Evolutionary conservation across 53 echinoderm and acorn worm species (phyloP), one percentile per base, ranked within the genome.

Genomic region (Mesocentrotus franciscanus): DNA sequence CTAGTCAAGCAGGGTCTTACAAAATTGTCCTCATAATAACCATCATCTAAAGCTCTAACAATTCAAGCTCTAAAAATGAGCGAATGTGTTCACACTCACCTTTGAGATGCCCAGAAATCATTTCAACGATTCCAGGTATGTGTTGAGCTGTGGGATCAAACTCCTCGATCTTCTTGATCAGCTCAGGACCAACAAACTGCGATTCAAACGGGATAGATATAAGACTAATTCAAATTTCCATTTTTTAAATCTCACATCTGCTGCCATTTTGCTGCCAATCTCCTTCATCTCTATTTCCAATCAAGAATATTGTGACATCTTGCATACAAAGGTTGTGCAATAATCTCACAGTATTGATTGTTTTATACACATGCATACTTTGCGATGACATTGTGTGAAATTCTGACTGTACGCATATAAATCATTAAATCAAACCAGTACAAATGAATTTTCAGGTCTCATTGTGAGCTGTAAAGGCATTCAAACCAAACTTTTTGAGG

Each of bases 81-180:
- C 20, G 81, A 22, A 81, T 18, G 81, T 20, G 42, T 81, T 81
- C 49, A 81, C 87, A 87, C 87, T 95, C 94, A 98, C 98, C 97
- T 97, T 97, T 97, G 2, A 99, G 95, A 93, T 96, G 95, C 39
- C 83, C 85, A 61, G 99, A 90, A 30, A 98, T 96, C 95, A 97
- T 96, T 20, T 93, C 95, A 56, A 97, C 96, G 9, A 95, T 96
- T 85, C 97, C 95, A n/a, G 96, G 85, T 8, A 95, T 95, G 68
- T 96, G 95, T 0, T 96, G 76, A 42, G 99, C 99, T 4, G 99
- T 99, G 9, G 99, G 99, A 90, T 99, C 99, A 97, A 99, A 99
- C 61, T 99, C 99, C 68, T 97, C 97, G 59, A 99, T 99, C 96
- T 97, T 97, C 94, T 97, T 97, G 83, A 98, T 98, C 72, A 99